Base-by-base conservation (phyloP, 2,888 invertebrate species). In the Drosophila leonis region DNA sequence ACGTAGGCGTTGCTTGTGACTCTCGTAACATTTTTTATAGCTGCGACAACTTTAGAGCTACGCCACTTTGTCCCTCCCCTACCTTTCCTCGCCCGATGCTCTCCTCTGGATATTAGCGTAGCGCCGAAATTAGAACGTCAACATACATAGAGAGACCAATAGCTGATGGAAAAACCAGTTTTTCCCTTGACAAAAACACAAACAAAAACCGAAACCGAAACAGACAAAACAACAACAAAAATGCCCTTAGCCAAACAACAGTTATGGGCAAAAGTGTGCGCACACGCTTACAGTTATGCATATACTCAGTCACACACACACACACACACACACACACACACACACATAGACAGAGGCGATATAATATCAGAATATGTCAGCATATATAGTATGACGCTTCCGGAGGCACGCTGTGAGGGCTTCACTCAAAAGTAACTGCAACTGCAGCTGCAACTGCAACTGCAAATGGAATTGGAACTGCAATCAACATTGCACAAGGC, bases 61-160 rank as follows among this genome's bases (percentile, higher is more conserved):
- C 4, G 9, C 5, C 52, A 10, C 27, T 15, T 29, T 20, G 41
- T 10, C 18, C n/a, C 39, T 4, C 41, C 9, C 29, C 31, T 10
- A 1, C 39, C n/a, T 46, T 10, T n/a, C 33, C 39, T 2, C 24
- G 2, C 24, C 24, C 4, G 24, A 4, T 24, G 24, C 42, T 18
- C 20, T 39, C 54, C 41, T 55, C 64, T 39, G 52, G 52, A 56
- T 60, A 48, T 68, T 61, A 55, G 62, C 79, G 39, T 65, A 52
- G 79, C 57, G 64, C 79, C 79, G 79, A 77, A 77, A 77, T 77
- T 77, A 77, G 76, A 77, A 77, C 76, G 76, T 77, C 69, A 79
- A 62, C 63, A 54, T 68, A 39, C 60, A 48, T 29, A 33, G 64
- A 35, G 35, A 35, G 35, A 41, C 75, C 18, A 24, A 52, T 64